Conservation (phyloP, 2,113 vertebrate species). For the Puntigrus tetrazona region DNA sequence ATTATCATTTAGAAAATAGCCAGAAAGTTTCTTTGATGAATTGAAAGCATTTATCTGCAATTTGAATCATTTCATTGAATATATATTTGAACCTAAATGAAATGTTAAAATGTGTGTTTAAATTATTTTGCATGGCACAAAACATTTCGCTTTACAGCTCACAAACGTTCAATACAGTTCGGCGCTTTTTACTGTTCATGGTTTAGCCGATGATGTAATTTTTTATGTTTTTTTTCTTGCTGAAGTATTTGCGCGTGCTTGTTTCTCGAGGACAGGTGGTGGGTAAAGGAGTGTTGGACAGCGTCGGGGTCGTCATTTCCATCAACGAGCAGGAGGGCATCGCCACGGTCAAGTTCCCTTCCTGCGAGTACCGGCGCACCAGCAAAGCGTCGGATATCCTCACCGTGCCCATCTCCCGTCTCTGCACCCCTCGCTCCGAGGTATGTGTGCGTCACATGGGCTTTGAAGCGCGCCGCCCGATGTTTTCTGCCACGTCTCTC, state of each 20-base stretch:
- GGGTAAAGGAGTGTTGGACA: conserved; percentile 93
- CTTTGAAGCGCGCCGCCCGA: neutral
- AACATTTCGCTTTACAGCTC: no score
- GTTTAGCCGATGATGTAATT: no score
- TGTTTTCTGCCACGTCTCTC: neutral
- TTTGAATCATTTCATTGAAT: no score
- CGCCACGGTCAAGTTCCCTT: conserved; percentile 93
- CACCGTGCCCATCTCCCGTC: conserved; percentile 94
- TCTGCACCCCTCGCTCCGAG: conserved; percentile 95
- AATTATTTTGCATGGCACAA: no score
- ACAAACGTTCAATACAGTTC: no score
- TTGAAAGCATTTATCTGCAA: no score
- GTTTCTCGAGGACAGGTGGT: conserved; percentile 79
- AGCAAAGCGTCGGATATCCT: conserved; percentile 93
- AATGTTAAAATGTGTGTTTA: no score
- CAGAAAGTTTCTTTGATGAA: no score
- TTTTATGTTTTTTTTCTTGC: neutral
- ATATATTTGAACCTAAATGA: no score
- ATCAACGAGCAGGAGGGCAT: conserved; percentile 99
- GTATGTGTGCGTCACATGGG: no score
- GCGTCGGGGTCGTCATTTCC: conserved; percentile 91
- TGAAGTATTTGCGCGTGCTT: neutral
- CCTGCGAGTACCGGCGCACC: conserved; percentile 88
- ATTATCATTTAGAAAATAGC: no score
- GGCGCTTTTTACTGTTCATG: no score